Conservation (phyloP, 2,113 vertebrate species). For the Accipiter virgatus region DNA sequence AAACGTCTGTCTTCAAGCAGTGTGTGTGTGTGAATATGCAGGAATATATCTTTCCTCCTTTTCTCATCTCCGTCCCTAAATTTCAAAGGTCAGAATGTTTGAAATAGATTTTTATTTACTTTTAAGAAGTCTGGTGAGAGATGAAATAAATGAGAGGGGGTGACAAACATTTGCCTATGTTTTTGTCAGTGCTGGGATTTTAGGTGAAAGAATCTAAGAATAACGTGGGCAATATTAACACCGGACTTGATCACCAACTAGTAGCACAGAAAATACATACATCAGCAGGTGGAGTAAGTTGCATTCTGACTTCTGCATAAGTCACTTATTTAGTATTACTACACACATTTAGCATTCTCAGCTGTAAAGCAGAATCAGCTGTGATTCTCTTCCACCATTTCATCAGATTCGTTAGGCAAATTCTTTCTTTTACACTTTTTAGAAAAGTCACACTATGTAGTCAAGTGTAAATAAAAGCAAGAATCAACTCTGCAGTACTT, state of each 20-base stretch:
- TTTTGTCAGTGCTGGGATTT: not conserved
- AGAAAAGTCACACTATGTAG: not conserved
- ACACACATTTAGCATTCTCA: not conserved
- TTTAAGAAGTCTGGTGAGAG: not conserved
- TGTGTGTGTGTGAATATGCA: not conserved
- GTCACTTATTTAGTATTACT: not conserved
- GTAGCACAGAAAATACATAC: not conserved
- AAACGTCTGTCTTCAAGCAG: not conserved
- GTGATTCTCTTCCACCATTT: not conserved
- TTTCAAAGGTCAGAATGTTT: not conserved
- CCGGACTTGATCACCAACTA: not conserved
- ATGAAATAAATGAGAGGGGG: not conserved
- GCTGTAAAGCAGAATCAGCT: not conserved
- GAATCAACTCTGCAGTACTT: not conserved
- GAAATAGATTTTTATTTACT: not conserved
- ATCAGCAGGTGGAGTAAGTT: not conserved
- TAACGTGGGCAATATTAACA: accelerated
- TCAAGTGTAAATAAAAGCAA: slow-evolving; percentile 33
- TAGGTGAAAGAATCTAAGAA: not conserved
- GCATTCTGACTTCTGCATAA: not conserved
- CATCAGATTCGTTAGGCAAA: not conserved
- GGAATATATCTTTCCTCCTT: not conserved
- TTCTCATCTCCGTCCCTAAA: not conserved
- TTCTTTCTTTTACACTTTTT: slow-evolving; percentile 10
- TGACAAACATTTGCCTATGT: not conserved